A percentile compares a stretch with the other conserved stretches of the same genome.
These are phyloP conservation scores for Yponomeuta evonymella DNA, from an alignment of 2,888 invertebrate species.

Conservation along the genomic window DNA sequence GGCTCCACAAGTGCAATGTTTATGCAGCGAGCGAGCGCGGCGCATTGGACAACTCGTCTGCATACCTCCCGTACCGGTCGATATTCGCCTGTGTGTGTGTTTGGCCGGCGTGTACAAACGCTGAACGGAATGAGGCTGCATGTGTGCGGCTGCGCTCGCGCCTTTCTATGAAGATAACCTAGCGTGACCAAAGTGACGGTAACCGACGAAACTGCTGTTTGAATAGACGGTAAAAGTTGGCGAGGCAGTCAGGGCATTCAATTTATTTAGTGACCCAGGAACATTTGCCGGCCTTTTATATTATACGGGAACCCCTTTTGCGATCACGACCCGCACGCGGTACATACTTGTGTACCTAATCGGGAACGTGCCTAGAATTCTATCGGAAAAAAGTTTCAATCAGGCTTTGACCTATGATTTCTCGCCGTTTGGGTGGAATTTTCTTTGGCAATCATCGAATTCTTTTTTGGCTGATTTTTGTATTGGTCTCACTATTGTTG, in stretches of 20 bases:
- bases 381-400: background rate
- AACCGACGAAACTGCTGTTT: background rate
- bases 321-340: background rate
- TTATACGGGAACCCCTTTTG: background rate
- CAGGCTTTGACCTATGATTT: background rate
- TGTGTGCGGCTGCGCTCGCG: no score
- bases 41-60: no score
- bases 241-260: background rate
- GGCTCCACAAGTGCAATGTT: no score
- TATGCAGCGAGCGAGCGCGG: no score
- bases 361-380: background rate
- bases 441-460: background rate
- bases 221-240: background rate
- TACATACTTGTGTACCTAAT: background rate
- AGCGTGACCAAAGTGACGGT: background rate
- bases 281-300: background rate
- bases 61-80: no score
- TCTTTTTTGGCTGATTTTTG: background rate
- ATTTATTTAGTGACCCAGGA: background rate
- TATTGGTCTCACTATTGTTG: background rate
- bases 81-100: no score
- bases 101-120: no score
- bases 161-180: no score
- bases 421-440: background rate
- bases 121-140: no score